Conservation (phyloP, 2,888 invertebrate genomes). For the Tetropium fuscum region DNA sequence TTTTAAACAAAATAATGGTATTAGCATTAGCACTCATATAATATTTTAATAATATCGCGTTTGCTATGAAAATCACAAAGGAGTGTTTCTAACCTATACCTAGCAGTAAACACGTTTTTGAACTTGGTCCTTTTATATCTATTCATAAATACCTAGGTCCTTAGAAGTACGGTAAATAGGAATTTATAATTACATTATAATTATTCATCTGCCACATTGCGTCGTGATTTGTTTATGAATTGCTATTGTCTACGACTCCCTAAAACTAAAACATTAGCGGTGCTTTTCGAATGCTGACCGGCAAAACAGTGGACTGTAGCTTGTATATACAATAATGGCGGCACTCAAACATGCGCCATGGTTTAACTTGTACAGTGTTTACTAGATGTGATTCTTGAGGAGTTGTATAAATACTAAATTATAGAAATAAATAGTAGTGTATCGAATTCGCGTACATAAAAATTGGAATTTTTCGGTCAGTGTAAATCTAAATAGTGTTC, state of each 20-base stretch:
- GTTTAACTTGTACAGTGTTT: conserved; percentile 67
- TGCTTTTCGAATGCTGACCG: conserved; percentile 39
- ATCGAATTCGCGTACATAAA: neutral
- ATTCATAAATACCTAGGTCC: neutral
- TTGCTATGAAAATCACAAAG: too few relatives aligned
- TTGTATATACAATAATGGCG: conserved; percentile 60
- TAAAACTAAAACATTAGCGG: conserved; percentile 18
- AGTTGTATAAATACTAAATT: conserved; percentile 60
- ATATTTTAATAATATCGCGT: too few relatives aligned
- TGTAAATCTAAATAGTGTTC: neutral
- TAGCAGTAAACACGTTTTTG: neutral
- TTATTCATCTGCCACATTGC: conserved; percentile 4
- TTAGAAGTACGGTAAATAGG: too few relatives aligned
- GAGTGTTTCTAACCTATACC: conserved; percentile 23
- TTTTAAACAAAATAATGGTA: neutral
- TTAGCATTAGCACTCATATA: neutral
- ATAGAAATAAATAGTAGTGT: neutral
- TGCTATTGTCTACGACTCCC: neutral
- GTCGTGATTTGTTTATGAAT: conserved; percentile 12
- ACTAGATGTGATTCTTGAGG: conserved; percentile 66
- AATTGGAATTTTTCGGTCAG: neutral
- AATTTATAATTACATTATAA: too few relatives aligned
- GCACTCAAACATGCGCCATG: conserved; percentile 64
- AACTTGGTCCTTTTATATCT: neutral
- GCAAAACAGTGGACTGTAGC: conserved; percentile 58